Evolutionary conservation across 2,113 vertebrate species (phyloP), one percentile per base, ranked within the genome.

Genomic region (Calidris pugnax): DNA sequence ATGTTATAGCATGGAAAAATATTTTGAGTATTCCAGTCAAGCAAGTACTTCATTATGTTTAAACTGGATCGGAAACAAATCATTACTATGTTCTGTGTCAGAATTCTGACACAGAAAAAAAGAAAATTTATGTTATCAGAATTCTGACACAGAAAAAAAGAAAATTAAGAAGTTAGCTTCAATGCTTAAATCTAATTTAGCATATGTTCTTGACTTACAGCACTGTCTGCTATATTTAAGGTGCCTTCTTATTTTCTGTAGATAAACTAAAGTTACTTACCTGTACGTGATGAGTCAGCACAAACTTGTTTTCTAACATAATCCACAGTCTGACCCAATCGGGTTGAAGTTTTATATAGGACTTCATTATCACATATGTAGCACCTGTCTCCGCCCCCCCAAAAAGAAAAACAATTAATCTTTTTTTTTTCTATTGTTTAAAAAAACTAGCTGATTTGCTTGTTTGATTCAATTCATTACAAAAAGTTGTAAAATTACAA

Each of bases 311-410:
- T 99, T 98, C 98, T 98, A 66, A 99, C 48, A 93, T 96, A 98
- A 89, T 98, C 98, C 95, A 99, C 97, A 92, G 99, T 97, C 95
- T 99, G 99, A 91, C 99, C 98, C 97, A 99, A 86, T 68, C 97
- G 98, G n/a, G 97, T 98, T 7, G 98, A 99, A 95, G 93, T 97
- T 64, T 97, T 98, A 92, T 98, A 99, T 9, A 98, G 98, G 76
- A 99, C 98, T 73, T 99, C 98, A 17, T 98, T 98, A 96, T 99
- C 99, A 62, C 99, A 99, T 12, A 98, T 83, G 93, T 99, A 99
- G 98, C 99, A 99, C 99, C 99, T 99, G 94, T 57, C 73, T 89
- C 93, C 93, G 5, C 8, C n/a, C 13, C 59, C 94, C 93, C 72
- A 74, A 90, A 77, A 89, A 96, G 35, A 94, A 73, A 91, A 87